A percentile compares a stretch with the other conserved stretches of the same genome.
Evolutionary conservation across 2,113 vertebrate species (phyloP).

Genomic region (Anoura caudifer): DNA sequence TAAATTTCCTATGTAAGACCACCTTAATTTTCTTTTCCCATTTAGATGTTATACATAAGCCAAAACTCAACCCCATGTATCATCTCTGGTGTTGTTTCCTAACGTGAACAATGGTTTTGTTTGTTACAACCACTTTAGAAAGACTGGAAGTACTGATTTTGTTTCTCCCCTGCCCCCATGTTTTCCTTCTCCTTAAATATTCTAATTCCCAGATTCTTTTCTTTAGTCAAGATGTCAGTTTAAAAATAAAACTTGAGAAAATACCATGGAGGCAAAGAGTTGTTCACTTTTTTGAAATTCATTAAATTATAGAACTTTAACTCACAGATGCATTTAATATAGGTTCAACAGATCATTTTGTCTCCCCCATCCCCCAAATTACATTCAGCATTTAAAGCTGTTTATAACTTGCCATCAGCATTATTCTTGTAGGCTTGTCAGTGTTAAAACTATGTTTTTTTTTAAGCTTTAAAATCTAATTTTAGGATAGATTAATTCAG

Average conservation of each 20-base stretch:
- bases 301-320: conserved; percentile 2
- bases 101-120: background rate
- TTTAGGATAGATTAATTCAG: conserved; percentile 36
- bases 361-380: background rate
- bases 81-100: background rate
- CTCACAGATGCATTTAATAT: conserved; percentile 23
- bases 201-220: background rate
- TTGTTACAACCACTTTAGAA: background rate
- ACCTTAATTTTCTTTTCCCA: conserved; percentile 11
- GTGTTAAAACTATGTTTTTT: conserved; percentile 51
- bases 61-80: background rate
- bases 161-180: background rate
- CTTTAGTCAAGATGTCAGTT: conserved; percentile 31
- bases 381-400: background rate
- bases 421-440: conserved; percentile 44
- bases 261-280: background rate
- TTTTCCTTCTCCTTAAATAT: conserved; percentile 14
- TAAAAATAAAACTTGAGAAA: conserved; percentile 38
- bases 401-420: conserved; percentile 26
- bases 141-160: background rate
- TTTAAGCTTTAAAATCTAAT: conserved; percentile 18
- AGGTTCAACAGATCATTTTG: background rate
- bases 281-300: conserved; percentile 33
- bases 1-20: background rate
- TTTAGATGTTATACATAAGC: background rate